These are phyloP conservation scores for Deroplatys truncata DNA, from an alignment of 2,888 invertebrate species.

Conservation along the genomic window DNA sequence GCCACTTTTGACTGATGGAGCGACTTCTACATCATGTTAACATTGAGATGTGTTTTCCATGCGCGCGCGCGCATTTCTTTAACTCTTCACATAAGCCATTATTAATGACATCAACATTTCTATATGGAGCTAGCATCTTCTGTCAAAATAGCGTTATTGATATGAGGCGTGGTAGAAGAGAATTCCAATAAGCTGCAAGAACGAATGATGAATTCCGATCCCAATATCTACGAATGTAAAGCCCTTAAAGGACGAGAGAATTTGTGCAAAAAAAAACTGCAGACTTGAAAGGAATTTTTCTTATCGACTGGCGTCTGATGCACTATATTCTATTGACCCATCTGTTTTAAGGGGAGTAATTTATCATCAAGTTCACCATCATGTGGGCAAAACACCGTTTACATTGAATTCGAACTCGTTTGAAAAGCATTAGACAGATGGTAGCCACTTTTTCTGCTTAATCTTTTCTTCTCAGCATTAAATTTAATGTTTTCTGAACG, in stretches of 20 bases:
- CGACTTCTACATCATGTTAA: background rate
- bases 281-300: background rate
- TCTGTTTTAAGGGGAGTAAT: background rate
- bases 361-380: background rate
- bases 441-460: too few relatives aligned
- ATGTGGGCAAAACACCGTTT: too few relatives aligned
- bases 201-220: background rate
- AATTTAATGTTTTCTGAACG: too few relatives aligned
- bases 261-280: background rate
- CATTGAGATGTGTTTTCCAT: background rate
- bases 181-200: background rate
- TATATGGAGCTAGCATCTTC: background rate
- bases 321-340: background rate
- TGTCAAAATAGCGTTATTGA: background rate
- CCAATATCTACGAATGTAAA: background rate
- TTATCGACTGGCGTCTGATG: background rate
- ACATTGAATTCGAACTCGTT: too few relatives aligned
- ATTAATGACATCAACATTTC: background rate
- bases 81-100: background rate
- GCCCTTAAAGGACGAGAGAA: background rate
- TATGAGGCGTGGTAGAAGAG: background rate
- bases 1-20: background rate
- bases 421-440: too few relatives aligned
- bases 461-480: too few relatives aligned
- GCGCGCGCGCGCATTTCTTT: background rate